Base-by-base conservation (phyloP, 2,113 vertebrate genomes). In the Xerus inauris region DNA sequence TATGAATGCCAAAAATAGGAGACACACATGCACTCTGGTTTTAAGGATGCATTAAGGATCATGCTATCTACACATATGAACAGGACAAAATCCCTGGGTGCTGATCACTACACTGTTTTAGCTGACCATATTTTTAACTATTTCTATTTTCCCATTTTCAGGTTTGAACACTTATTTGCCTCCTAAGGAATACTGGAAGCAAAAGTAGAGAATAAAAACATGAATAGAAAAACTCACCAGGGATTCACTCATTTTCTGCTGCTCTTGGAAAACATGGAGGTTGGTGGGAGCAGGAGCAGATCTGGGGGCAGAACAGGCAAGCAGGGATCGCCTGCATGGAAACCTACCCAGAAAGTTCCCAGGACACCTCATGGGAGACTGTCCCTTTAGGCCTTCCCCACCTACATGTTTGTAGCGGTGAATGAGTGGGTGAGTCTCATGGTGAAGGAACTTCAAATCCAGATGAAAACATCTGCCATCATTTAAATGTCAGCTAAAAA, bases 211-310 rank as follows among this genome's bases (percentile, higher is more conserved):
- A 45, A 69, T 11, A 88, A 42, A 94, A 13, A 79, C 8, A 13
- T 4, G 47, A 77, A 76, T 1, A 75, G n/a, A 90, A 88, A 59
- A 49, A 96, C 97, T 97, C 80, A 98, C 97, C 96, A 77, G 35
- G 28, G 84, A 62, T n/a, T 71, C 80, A 59, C 28, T 95, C 97
- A 98, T 97, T 91, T 97, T 97, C 92, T 12, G 28, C 45, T 24
- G 83, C 51, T 76, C 95, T 67, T 89, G 57, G 73, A 24, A 87
- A 91, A 32, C 1, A 4, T n/a, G 47, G 42, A 88, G 11, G 14
- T 62, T 62, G 40, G 16, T 73, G n/a, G 77, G 85, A 76, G 71
- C 0, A 3, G 57, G 62, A 40, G 45, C 30, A 6, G 64, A 69
- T 65, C 97, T 98, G 79, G 4, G 14, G 59, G 73, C 62, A 40